These are phyloP conservation scores for Heteromormyrus szaboi DNA, from an alignment of 2,797 vertebrate species.

Conservation along the genomic window DNA sequence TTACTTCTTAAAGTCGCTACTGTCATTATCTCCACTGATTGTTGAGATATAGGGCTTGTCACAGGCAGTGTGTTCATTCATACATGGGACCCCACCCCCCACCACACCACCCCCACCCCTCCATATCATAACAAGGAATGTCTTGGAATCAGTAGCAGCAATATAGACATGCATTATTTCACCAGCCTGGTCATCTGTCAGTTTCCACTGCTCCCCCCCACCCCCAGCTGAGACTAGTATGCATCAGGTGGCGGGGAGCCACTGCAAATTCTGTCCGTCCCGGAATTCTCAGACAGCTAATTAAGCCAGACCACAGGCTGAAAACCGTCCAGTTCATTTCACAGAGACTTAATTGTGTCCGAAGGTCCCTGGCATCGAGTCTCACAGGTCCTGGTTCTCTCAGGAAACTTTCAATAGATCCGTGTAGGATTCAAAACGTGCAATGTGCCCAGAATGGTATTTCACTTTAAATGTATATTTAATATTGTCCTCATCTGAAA, in stretches of 20 bases:
- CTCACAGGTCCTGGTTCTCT: neutral
- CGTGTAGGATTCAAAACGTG: neutral
- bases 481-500: neutral
- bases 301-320: constrained; percentile 43
- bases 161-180: constrained; percentile 16
- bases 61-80: constrained; percentile 5
- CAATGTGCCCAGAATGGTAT: neutral
- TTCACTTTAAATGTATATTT: neutral
- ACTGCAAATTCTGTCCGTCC: constrained; percentile 26
- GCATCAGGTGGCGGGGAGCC: constrained; percentile 31
- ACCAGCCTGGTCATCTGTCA: constrained; percentile 50
- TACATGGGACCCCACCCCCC: neutral
- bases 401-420: neutral
- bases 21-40: neutral
- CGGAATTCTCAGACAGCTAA: constrained; percentile 46
- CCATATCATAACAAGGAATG: neutral
- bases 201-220: constrained; percentile 19
- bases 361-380: neutral
- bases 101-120: neutral
- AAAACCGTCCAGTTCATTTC: constrained; percentile 32
- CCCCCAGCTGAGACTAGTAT: constrained; percentile 47
- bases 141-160: neutral
- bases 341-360: constrained; percentile 25
- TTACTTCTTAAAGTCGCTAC: neutral
- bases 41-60: neutral